These are phyloP conservation scores for Crambe crambe DNA, from an alignment of 37 sponge, comb jelly and placozoan genomes.

Conservation along the genomic window DNA sequence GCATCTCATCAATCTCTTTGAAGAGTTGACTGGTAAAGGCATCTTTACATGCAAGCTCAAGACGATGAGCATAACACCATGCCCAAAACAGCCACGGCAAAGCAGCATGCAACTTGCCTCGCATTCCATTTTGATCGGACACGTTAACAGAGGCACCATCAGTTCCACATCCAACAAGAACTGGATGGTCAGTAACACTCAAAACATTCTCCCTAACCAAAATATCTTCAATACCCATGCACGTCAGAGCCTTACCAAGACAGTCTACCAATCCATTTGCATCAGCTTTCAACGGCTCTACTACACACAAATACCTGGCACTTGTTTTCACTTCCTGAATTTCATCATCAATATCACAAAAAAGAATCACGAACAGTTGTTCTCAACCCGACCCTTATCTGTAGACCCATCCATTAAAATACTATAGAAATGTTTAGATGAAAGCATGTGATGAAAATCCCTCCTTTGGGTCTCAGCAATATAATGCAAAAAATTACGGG, in stretches of 20 bases:
- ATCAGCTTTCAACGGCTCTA: background rate
- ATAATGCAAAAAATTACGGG: background rate
- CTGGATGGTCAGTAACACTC: conserved; percentile 28
- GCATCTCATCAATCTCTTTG: too few relatives aligned
- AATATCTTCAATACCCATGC: conserved; percentile 37
- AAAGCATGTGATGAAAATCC: background rate
- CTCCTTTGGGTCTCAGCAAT: background rate
- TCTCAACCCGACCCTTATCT: conserved; percentile 36
- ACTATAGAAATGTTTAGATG: conserved; percentile 35
- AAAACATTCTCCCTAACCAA: conserved; percentile 18
- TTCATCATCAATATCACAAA: background rate
- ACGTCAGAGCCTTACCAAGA: conserved; percentile 20
- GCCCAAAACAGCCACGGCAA: conserved; percentile 47
- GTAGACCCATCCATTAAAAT: conserved; percentile 74
- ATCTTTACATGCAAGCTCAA: too few relatives aligned
- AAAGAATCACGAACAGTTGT: conserved; percentile 24
- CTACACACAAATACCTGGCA: background rate
- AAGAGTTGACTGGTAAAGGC: too few relatives aligned
- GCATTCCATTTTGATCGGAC: conserved; percentile 51
- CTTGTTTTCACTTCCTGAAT: background rate
- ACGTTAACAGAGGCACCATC: conserved; percentile 76
- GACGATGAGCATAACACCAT: too few relatives aligned
- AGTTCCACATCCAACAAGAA: conserved; percentile 64
- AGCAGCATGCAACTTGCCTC: conserved; percentile 39
- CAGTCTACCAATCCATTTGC: conserved; percentile 36